phyloP scores from a whole-genome alignment of 2,888 invertebrate species.

The Scaptomyza flava region DNA sequence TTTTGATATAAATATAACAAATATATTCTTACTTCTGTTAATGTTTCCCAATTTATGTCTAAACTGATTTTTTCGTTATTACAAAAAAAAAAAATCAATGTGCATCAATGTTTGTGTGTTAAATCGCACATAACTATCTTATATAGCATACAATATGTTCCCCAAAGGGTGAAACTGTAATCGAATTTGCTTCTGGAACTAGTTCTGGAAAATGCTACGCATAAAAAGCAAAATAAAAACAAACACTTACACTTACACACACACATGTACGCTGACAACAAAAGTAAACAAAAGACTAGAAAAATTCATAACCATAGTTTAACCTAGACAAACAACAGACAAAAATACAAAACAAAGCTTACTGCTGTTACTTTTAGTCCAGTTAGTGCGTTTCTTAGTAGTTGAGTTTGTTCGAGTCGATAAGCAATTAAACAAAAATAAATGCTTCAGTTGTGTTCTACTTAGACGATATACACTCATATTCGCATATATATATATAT shows the following conservation, averaged over 20 bases:
- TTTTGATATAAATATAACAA: background rate
- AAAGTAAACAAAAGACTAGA: conserved; percentile 20
- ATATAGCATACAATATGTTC: conserved; percentile 10
- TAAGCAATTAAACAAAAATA: conserved; percentile 32
- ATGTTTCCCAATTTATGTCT: conserved; percentile 28
- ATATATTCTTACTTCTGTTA: conserved; percentile 2
- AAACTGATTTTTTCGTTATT: conserved; percentile 25
- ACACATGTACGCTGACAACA: conserved; percentile 20
- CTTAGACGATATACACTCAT: conserved; percentile 58
- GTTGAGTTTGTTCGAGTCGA: conserved; percentile 68
- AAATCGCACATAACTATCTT: conserved; percentile 42
- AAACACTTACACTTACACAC: conserved; percentile 17
- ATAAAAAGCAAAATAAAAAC: conserved; percentile 10
- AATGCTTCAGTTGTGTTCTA: conserved; percentile 71
- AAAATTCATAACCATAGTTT: conserved; percentile 14
- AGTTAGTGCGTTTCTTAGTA: conserved; percentile 71
- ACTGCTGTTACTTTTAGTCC: conserved; percentile 68
- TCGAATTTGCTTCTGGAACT: conserved; percentile 55
- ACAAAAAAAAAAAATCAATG: conserved; percentile 23
- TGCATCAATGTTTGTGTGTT: conserved; percentile 60
- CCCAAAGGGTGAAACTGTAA: conserved; percentile 11
- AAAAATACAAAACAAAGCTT: conserved; percentile 55
- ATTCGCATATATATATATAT: conserved; percentile 15
- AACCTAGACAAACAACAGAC: conserved; percentile 28
- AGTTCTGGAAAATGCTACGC: conserved; percentile 43